phyloP scores from a whole-genome alignment of 2,113 vertebrate species.

The Ancistrus triradiatus region DNA sequence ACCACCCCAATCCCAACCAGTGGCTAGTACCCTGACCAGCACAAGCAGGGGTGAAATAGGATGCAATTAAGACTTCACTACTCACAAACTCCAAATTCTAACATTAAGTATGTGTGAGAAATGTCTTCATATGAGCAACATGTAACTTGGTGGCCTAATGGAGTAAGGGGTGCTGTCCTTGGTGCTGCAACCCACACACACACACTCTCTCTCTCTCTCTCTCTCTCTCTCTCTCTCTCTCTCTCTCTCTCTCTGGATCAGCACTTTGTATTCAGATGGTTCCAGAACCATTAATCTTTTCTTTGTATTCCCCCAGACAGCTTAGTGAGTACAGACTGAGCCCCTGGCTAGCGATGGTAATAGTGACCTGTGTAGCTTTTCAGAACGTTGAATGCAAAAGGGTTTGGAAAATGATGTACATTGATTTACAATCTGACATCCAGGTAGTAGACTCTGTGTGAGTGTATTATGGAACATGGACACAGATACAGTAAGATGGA shows the following conservation, averaged over 20 bases:
- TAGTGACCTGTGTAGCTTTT: neutral
- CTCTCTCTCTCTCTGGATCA: too few relatives aligned
- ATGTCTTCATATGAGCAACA: neutral
- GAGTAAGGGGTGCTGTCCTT: slow-evolving; percentile 61
- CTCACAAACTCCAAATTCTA: neutral
- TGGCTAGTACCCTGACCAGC: too few relatives aligned
- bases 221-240: neutral
- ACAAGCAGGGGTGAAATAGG: neutral
- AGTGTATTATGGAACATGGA: neutral
- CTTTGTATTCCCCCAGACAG: neutral
- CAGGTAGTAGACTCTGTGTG: neutral
- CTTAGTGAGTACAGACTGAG: slow-evolving; percentile 21
- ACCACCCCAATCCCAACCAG: too few relatives aligned
- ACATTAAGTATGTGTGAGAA: neutral
- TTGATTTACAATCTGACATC: neutral
- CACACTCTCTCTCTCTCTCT: neutral
- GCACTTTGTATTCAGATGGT: neutral
- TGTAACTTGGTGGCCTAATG: too few relatives aligned
- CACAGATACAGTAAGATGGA: too few relatives aligned
- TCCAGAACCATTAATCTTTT: too few relatives aligned
- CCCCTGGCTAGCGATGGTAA: neutral
- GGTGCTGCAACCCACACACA: slow-evolving; percentile 52
- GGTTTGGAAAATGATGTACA: neutral
- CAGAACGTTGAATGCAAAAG: slow-evolving; percentile 1
- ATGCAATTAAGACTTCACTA: neutral